Evolutionary conservation across 2,888 invertebrate species (phyloP).

Genomic region (Matsumyia berberina): DNA sequence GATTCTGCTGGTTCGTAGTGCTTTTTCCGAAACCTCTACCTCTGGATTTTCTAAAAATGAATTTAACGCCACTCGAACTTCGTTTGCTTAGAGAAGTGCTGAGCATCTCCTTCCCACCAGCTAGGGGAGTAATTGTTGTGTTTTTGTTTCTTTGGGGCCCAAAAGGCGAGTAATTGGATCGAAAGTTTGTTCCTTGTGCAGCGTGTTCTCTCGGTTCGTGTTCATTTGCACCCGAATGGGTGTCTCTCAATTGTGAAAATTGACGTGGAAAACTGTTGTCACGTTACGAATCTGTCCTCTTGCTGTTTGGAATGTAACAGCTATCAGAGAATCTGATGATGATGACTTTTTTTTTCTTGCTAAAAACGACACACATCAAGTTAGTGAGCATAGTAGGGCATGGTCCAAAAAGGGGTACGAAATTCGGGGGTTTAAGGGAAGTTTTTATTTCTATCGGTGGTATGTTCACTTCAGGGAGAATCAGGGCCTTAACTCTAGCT

Average conservation of each 20-base stretch:
- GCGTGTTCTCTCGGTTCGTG: constrained; percentile 37
- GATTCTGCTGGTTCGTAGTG: constrained; percentile 43
- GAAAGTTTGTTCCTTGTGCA: constrained; percentile 47
- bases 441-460: too few relatives aligned
- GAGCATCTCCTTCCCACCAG: constrained; percentile 11
- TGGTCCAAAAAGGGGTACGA: too few relatives aligned
- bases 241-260: constrained; percentile 69
- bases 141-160: constrained; percentile 68
- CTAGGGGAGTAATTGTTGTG: constrained; percentile 60
- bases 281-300: constrained; percentile 45
- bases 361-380: too few relatives aligned
- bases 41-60: constrained; percentile 73
- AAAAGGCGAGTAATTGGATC: constrained; percentile 75
- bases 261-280: constrained; percentile 72
- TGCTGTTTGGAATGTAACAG: constrained; percentile 38
- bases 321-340: constrained; percentile 6
- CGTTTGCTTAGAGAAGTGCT: constrained; percentile 52
- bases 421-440: too few relatives aligned
- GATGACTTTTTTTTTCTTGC: not conserved
- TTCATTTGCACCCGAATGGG: constrained; percentile 41
- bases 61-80: constrained; percentile 73
- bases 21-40: constrained; percentile 57
- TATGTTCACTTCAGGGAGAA: too few relatives aligned
- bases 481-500: too few relatives aligned
- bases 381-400: too few relatives aligned